A percentile compares a stretch with the other conserved stretches of the same genome.
phyloP scores from a whole-genome alignment of 2,888 invertebrate species.

The Limnephilus marmoratus region DNA sequence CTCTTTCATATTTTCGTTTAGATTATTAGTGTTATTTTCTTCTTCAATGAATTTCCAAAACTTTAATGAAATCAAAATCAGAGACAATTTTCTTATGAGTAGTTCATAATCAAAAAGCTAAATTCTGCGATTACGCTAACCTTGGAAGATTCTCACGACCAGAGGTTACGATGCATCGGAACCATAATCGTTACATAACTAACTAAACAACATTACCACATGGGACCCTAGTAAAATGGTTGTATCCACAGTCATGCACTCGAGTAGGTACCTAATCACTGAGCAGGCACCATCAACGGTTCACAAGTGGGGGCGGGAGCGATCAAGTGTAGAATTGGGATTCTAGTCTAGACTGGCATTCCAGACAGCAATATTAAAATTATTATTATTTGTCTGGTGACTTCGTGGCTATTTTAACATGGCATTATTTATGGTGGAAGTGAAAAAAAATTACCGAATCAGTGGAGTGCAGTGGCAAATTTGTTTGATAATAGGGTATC shows the following conservation, averaged over 20 bases:
- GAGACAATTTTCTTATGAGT: too few relatives aligned
- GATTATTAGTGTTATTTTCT: too few relatives aligned
- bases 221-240: neutral
- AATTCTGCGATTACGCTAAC: neutral
- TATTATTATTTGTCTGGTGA: neutral
- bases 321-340: neutral
- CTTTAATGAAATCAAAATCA: too few relatives aligned
- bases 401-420: neutral
- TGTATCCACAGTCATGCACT: neutral
- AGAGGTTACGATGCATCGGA: neutral
- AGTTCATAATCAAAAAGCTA: too few relatives aligned
- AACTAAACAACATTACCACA: neutral
- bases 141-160: neutral
- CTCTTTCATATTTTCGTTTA: too few relatives aligned
- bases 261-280: neutral
- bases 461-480: neutral
- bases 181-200: neutral
- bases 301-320: neutral
- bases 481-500: neutral
- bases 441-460: neutral
- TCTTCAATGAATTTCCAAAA: too few relatives aligned
- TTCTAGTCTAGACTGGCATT: neutral
- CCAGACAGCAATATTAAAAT: neutral
- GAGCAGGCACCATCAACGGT: neutral
- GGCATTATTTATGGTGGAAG: neutral